A percentile compares a stretch with the other conserved stretches of the same genome.
Conservation (phyloP, 2,888 invertebrate genomes). For the Neoitamus cyanurus region DNA sequence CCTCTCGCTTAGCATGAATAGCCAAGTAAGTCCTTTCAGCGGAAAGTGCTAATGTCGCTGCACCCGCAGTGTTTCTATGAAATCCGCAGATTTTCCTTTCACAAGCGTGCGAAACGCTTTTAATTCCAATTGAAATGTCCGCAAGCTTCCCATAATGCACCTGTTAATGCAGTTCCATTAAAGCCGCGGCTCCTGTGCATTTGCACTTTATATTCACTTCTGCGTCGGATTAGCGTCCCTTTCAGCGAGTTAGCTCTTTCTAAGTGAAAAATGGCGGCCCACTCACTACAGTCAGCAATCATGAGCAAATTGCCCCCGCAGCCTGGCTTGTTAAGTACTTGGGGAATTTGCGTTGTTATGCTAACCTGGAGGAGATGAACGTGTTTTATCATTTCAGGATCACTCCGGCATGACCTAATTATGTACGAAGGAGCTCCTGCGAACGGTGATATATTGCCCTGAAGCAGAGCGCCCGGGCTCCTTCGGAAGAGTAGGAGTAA, state of each 20-base stretch:
- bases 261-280: slow-evolving; percentile 15
- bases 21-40: neutral
- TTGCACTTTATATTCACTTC: neutral
- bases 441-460: slow-evolving; percentile 28
- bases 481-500: neutral
- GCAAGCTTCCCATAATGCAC: slow-evolving; percentile 12
- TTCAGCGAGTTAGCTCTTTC: neutral
- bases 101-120: neutral
- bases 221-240: slow-evolving; percentile 18
- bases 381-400: slow-evolving; percentile 45
- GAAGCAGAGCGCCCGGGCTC: neutral
- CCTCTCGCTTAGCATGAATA: neutral
- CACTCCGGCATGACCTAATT: slow-evolving; percentile 41
- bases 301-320: slow-evolving; percentile 16
- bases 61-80: neutral
- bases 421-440: neutral
- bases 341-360: slow-evolving; percentile 36
- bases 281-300: slow-evolving; percentile 6
- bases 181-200: neutral
- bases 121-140: slow-evolving; percentile 9
- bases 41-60: neutral
- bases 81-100: neutral
- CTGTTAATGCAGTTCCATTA: slow-evolving; percentile 38
- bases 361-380: slow-evolving; percentile 37
- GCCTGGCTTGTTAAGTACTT: slow-evolving; percentile 30